A percentile compares a stretch with the other conserved stretches of the same genome.
Evolutionary conservation across 2,797 vertebrate species (phyloP).

Genomic region (Pachyuromys duprasi): DNA sequence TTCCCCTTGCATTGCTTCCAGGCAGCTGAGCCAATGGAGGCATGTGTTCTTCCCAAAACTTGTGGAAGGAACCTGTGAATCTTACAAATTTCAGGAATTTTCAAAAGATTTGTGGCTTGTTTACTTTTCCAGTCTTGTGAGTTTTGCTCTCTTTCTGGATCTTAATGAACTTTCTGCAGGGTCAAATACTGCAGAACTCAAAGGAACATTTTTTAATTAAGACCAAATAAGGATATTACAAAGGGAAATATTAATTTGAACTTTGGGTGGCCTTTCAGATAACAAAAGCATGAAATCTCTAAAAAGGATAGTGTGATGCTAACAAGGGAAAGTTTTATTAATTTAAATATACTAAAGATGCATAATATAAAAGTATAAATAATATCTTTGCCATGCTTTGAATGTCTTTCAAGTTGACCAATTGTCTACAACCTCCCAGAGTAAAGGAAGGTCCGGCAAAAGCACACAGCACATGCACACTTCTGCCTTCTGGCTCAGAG

Average conservation of each 20-base stretch:
- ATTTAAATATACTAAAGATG: not conserved
- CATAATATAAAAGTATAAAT: conserved; percentile 19
- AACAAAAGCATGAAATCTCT: not conserved
- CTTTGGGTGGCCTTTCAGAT: not conserved
- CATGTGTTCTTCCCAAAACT: not conserved
- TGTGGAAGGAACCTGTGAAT: not conserved
- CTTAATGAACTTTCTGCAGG: not conserved
- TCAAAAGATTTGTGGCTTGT: not conserved
- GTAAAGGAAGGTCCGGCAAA: not conserved
- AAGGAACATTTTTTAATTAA: not conserved
- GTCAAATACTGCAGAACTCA: not conserved
- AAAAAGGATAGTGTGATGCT: not conserved
- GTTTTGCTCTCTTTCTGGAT: not conserved
- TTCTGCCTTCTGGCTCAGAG: not conserved
- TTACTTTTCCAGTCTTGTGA: not conserved
- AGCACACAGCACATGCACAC: too few relatives aligned
- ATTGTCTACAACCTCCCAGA: not conserved
- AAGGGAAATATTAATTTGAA: conserved; percentile 25
- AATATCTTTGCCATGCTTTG: not conserved
- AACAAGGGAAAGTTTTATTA: conserved; percentile 24
- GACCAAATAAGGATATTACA: not conserved
- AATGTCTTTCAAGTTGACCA: not conserved
- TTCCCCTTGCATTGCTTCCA: not conserved
- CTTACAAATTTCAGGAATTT: not conserved
- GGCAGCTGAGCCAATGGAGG: not conserved